Evolutionary conservation across 2,888 invertebrate species (phyloP), one percentile per base, ranked within the genome.

Genomic region (Lithophane semibrunnea): DNA sequence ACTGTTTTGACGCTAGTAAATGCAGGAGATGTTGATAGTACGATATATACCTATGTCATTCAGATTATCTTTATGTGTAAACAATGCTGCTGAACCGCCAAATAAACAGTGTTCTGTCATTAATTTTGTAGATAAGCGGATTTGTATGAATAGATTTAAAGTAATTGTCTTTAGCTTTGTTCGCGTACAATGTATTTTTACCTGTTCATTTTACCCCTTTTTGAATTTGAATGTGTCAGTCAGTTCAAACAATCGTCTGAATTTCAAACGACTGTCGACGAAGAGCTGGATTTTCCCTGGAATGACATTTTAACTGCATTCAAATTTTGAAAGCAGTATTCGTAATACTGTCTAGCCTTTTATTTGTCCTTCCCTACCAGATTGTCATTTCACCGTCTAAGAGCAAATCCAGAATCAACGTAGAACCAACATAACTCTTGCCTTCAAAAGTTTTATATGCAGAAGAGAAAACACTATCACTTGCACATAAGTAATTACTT

Each of bases 401-500:
- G 1, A 68, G 42, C 18, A 42, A 54, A 60, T 44, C n/a, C 9
- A 54, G 54, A 44, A 56, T 61, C 18, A 24, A 60, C 16, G n/a
- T 29, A 29, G 29, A 79, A 44, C 18, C 4, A 29, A 52, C 13
- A 12, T 54, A 13, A 54, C 16, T 67, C 18, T 12, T 29, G 18
- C 37, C n/a, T 61, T 66, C n/a, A 61, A 8, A 10, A 66, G n/a
- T 49, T 18, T 49, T 29, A 16, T 47, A 37, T 16, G 12, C 49
- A 60, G 37, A 49, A 70, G n/a, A 54, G 66, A 79, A 78, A 80
- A 65, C 29, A 47, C 13, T 49, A 44, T 61, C 60, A 68, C 65
- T 44, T 63, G 49, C 58, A 64, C 13, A 54, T 24, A 66, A 68
- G 16, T 64, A 74, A 76, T 80, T 64, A 56, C 60, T 49, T 73